phyloP scores from a whole-genome alignment of 2,113 vertebrate species.

The Cyanocitta stelleri region DNA sequence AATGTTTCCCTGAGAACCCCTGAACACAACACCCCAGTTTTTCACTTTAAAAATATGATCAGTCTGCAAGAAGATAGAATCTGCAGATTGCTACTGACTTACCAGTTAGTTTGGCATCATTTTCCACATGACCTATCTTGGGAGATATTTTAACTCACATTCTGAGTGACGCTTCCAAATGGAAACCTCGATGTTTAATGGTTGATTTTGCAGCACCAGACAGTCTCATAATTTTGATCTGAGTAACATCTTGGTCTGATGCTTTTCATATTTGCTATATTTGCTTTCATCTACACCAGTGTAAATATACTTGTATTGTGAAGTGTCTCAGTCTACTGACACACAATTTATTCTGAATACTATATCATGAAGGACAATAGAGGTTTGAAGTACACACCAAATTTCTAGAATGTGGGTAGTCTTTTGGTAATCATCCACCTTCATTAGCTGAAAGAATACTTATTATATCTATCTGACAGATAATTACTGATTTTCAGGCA shows the following conservation, averaged over 20 bases:
- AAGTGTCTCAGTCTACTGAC: background rate
- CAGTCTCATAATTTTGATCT: background rate
- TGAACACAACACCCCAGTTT: conserved; percentile 56
- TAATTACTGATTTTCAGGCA: background rate
- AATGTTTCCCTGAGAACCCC: conserved; percentile 45
- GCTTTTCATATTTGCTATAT: background rate
- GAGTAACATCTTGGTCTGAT: background rate
- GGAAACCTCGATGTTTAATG: background rate
- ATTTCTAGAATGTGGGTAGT: background rate
- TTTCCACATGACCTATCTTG: conserved; percentile 32
- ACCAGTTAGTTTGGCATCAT: conserved; percentile 10
- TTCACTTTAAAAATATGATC: conserved; percentile 42
- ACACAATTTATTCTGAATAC: background rate
- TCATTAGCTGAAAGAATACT: background rate
- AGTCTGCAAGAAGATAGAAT: conserved; percentile 1
- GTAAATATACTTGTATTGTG: background rate
- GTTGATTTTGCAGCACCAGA: background rate
- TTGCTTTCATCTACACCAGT: background rate
- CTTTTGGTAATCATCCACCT: background rate
- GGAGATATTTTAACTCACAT: background rate
- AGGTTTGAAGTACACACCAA: background rate
- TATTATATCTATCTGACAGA: background rate
- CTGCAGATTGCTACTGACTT: conserved; percentile 6
- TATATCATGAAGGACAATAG: background rate
- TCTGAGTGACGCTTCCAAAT: background rate